Conservation (phyloP, 2,888 invertebrate genomes). For the Sinopyrophorus schimmeli region DNA sequence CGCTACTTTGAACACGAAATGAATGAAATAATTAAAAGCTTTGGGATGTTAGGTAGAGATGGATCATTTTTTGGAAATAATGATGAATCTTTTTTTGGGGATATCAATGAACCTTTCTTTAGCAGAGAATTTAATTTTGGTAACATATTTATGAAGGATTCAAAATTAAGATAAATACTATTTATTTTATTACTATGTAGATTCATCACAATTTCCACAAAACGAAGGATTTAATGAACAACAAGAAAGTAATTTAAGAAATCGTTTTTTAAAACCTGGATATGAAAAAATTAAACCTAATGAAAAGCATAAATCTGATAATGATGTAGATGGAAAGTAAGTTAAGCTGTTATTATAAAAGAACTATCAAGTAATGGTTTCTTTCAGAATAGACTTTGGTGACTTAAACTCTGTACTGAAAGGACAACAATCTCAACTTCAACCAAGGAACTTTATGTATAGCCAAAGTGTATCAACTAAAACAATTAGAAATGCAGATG, state of each 20-base stretch:
- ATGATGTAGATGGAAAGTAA: constrained; percentile 63
- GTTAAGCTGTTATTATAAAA: constrained; percentile 30
- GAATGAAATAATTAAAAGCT: constrained; percentile 59
- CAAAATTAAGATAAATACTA: background rate
- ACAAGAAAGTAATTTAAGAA: constrained; percentile 51
- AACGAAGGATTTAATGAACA: constrained; percentile 10
- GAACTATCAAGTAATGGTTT: too few species aligned
- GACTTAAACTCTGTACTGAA: constrained; percentile 43
- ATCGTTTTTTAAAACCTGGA: constrained; percentile 61
- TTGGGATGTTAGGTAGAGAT: constrained; percentile 44
- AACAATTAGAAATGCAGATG: constrained; percentile 62
- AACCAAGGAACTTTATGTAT: constrained; percentile 52
- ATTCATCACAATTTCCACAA: constrained; percentile 14
- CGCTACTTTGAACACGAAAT: constrained; percentile 65
- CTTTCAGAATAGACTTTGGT: constrained; percentile 40
- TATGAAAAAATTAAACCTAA: constrained; percentile 43
- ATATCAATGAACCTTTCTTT: constrained; percentile 13
- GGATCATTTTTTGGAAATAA: constrained; percentile 13
- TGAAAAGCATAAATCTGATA: constrained; percentile 51
- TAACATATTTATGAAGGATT: background rate
- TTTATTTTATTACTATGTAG: constrained; percentile 13
- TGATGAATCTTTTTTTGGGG: constrained; percentile 11
- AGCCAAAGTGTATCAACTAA: constrained; percentile 60
- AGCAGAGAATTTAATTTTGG: background rate
- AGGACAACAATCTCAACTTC: constrained; percentile 26